These are phyloP conservation scores for Pangasius macronema DNA, from an alignment of 2,797 vertebrate species.

Conservation along the genomic window DNA sequence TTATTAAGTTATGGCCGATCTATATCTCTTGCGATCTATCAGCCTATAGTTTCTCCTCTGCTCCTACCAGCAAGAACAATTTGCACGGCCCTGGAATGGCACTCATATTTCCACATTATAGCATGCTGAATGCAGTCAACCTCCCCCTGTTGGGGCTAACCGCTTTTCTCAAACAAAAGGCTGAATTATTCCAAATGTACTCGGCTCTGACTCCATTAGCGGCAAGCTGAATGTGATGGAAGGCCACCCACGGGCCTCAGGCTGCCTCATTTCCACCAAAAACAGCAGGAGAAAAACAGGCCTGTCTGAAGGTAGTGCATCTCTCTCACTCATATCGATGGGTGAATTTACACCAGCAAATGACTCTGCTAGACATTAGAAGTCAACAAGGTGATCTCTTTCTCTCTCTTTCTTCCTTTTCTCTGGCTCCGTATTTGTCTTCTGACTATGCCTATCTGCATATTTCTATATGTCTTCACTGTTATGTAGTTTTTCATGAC, in stretches of 20 bases:
- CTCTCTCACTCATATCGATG: conserved; percentile 55
- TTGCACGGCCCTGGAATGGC: conserved; percentile 17
- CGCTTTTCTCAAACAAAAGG: conserved; percentile 38
- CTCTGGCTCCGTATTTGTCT: conserved; percentile 6
- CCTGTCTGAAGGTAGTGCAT: conserved; percentile 37
- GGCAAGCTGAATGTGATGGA: conserved; percentile 38
- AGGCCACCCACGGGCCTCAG: conserved; percentile 35
- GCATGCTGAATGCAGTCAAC: conserved; percentile 39
- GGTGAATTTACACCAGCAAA: conserved; percentile 62
- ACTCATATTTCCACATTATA: conserved; percentile 47
- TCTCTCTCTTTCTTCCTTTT: conserved; percentile 29
- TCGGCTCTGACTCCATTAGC: conserved; percentile 54
- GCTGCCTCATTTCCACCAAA: conserved; percentile 33
- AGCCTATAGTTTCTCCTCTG: background rate
- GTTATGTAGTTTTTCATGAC: too few species aligned
- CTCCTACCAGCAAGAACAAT: conserved; percentile 13
- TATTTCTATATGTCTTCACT: background rate
- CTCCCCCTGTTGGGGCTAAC: conserved; percentile 45
- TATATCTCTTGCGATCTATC: background rate
- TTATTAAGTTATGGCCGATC: conserved; percentile 2
- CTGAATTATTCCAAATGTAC: conserved; percentile 51
- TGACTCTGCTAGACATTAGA: conserved; percentile 50
- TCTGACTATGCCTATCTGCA: background rate
- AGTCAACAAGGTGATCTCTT: conserved; percentile 26
- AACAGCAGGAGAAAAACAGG: conserved; percentile 39